These are phyloP conservation scores for Hedya salicella DNA, from an alignment of 2,888 invertebrate genomes.

Conservation along the genomic window DNA sequence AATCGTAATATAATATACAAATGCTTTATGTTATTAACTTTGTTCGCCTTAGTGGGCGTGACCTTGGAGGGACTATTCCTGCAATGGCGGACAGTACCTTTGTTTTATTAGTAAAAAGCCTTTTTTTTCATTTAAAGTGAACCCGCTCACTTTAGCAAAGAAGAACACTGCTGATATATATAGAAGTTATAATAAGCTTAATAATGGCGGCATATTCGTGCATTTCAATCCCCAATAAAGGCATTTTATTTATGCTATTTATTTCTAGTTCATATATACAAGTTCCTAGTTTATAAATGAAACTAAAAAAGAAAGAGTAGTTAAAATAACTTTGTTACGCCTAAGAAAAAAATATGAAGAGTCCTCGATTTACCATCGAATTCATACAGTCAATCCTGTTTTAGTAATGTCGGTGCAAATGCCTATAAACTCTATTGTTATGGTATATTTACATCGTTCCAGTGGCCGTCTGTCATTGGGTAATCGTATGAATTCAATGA, in stretches of 20 bases:
- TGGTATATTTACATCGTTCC: no score
- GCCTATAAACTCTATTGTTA: no score
- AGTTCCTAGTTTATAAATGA: neutral
- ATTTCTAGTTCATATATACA: slow-evolving; percentile 18
- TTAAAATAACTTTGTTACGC: neutral
- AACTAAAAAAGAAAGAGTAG: neutral
- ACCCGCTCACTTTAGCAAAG: no score
- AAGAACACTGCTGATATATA: neutral
- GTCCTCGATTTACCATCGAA: neutral
- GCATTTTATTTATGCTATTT: neutral
- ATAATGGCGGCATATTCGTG: neutral
- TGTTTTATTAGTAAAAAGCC: neutral
- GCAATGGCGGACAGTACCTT: no score
- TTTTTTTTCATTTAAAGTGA: no score
- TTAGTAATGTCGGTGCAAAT: neutral
- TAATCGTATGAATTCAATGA: no score
- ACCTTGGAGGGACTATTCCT: no score
- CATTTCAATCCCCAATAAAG: slow-evolving; percentile 15
- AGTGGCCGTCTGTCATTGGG: no score
- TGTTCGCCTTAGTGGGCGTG: no score
- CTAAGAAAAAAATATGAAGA: neutral
- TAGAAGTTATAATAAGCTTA: neutral
- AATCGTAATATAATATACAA: no score
- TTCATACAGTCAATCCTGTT: neutral
- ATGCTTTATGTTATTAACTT: no score